These are phyloP conservation scores for Drosophila serrata DNA, from an alignment of 1,140 invertebrate species.

Conservation along the genomic window DNA sequence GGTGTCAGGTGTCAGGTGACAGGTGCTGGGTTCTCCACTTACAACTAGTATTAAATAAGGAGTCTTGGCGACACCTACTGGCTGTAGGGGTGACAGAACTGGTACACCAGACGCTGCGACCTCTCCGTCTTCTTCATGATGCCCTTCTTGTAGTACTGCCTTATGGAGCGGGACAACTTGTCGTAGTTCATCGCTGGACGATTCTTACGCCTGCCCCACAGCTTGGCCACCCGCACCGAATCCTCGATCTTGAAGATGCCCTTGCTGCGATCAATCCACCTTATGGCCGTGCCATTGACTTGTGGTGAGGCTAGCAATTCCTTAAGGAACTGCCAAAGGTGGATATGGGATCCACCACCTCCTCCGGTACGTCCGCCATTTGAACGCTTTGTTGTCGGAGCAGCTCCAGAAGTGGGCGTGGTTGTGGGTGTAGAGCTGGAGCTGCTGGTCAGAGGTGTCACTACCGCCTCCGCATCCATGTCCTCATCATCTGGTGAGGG, in stretches of 20 bases:
- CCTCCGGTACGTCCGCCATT: constrained; percentile 86
- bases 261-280: constrained; percentile 97
- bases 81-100: constrained; percentile 98
- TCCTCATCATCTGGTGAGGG: constrained; percentile 87
- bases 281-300: constrained; percentile 95
- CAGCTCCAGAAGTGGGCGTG: constrained; percentile 9
- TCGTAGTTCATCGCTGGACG: constrained; percentile 99
- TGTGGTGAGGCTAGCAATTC: constrained; percentile 96
- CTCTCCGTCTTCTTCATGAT: constrained; percentile 99
- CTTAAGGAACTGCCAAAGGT: constrained; percentile 99
- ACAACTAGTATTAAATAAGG: constrained; percentile 68
- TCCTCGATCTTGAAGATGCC: constrained; percentile 99
- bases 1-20: constrained; percentile 13
- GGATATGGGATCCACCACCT: constrained; percentile 95
- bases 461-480: constrained; percentile 68
- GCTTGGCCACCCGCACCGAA: constrained; percentile 96
- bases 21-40: constrained; percentile 20
- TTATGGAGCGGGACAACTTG: constrained; percentile 98
- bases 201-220: constrained; percentile 99
- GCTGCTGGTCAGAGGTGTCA: constrained; percentile 38
- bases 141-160: constrained; percentile 99
- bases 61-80: constrained; percentile 87
- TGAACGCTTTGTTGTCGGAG: constrained; percentile 47
- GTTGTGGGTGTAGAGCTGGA: constrained; percentile 33
- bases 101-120: constrained; percentile 99